Evolutionary conservation across 92 coral and sea anemone genomes (phyloP), one percentile per base, ranked within the genome.

Genomic region (Heliopora coerulea): DNA sequence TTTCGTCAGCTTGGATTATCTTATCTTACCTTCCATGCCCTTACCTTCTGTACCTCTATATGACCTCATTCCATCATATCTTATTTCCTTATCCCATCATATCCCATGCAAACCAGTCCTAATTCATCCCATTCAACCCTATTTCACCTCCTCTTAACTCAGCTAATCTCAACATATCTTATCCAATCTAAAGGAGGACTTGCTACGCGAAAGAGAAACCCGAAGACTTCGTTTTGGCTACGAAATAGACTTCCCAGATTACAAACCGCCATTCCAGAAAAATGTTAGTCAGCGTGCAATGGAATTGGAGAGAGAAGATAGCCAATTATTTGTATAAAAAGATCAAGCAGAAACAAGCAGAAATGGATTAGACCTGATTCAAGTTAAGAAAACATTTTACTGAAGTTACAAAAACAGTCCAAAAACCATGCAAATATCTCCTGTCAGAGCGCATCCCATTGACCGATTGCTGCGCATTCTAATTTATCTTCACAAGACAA

Each of bases 231-330:
- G 97, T 13, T 92, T 79, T 64, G 91, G 96, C 17, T 87, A 88
- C 15, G 97, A 92, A 34, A 83, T 92, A 73, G 97, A 92, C 82
- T 92, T 92, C 46, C 80, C 83, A 31, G 96, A 92, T 62, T 92
- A 92, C 78, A 87, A 78, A 59, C 97, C 96, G 26, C 83, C 97
- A 11, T 92, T 92, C 68, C 96, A 89, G 77, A 87, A 92, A 34
- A 96, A 92, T 86, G 72, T 92, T 72, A 52, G 80, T 1, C 50
- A 69, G 1, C 90, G 88, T 48, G 89, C 96, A 7, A 86, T 73
- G n/a, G 90, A 88, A 37, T n/a, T 92, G 65, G 96, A 84, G 40
- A 83, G 78, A 27, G 87, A 89, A 58, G 96, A 88, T n/a, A 65
- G 83, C 75, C 81, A 79, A 73, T n/a, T n/a, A n/a, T n/a, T n/a